Base-by-base conservation (phyloP, 2,113 vertebrate genomes). In the Syngnathus typhle region DNA sequence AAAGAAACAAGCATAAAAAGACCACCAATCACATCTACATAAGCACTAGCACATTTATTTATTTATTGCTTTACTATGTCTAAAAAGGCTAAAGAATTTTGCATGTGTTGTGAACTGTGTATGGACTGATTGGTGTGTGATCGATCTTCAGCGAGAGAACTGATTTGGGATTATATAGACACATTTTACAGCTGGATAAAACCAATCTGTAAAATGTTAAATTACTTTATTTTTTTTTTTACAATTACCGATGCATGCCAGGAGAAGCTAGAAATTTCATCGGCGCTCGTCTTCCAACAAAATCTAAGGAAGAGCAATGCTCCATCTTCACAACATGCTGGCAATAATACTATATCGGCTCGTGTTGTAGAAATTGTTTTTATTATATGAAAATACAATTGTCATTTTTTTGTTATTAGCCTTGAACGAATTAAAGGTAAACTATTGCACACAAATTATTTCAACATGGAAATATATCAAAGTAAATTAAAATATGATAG, bases 181-280 rank as follows among this genome's bases (percentile, higher is more conserved):
- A 65, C 23, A 9, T 72, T 78, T 78, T 76, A 73, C 36, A 54
- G 65, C 62, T 36, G 19, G 46, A 27, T 72, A 44, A 65, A 69
- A 71, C 27, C 38, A 69, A 37, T 63, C 49, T 36, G 41, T 68
- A 68, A 77, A 81, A 77, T 27, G 23, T 58, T 7, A 60, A 47
- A 60, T 11, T 27, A 70, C 59, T 46, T 38, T 43, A 51, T 51
- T 32, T 13, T 19, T 46, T 46, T 46, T 47, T 47, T 47, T 47
- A 19, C 4, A 16, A 49, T n/a, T 62, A 36, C 27, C 46, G 3
- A 23, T 64, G 38, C 2, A 1, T 38, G 15, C 2, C 15, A 27
- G 0, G 10, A 47, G 44, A 13, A 19, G 19, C 18, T 37, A 38
- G 5, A 36, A 63, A 46, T 43, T 23, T 51, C 1, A 5, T 49